phyloP scores from a whole-genome alignment of 2,888 invertebrate species.

The Leucania comma region DNA sequence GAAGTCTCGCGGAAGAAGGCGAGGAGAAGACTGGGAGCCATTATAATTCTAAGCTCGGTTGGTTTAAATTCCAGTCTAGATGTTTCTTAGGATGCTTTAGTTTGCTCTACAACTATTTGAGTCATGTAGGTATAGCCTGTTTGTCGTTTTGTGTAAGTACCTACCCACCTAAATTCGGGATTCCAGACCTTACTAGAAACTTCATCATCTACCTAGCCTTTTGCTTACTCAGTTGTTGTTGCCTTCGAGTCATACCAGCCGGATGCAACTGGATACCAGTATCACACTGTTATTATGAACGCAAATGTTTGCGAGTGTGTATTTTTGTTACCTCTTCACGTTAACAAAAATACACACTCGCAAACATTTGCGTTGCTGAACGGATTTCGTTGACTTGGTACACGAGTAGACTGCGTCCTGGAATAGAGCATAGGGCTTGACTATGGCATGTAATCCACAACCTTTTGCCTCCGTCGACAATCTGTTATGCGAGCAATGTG shows the following conservation, averaged over 20 bases:
- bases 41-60: slow-evolving; percentile 42
- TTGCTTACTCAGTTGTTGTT: no score
- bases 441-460: no score
- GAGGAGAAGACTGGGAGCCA: slow-evolving; percentile 31
- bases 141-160: neutral
- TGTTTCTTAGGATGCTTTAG: slow-evolving; percentile 23
- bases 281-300: neutral
- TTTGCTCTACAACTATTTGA: slow-evolving; percentile 13
- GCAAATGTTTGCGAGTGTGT: neutral
- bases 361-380: no score
- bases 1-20: slow-evolving; percentile 49
- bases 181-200: neutral
- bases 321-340: neutral
- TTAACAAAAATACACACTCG: no score
- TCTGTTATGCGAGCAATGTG: no score
- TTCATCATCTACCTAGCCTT: no score
- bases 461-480: no score
- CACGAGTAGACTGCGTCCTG: no score
- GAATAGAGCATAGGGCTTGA: no score
- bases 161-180: no score
- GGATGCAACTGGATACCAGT: neutral
- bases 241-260: no score
- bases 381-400: no score
- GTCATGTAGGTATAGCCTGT: neutral
- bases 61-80: slow-evolving; percentile 21